Percentiles rank a stretch among this genome's conserved stretches.
Conservation (phyloP, 92 coral and sea anemone species). For the Anthopleura xanthogrammica region DNA sequence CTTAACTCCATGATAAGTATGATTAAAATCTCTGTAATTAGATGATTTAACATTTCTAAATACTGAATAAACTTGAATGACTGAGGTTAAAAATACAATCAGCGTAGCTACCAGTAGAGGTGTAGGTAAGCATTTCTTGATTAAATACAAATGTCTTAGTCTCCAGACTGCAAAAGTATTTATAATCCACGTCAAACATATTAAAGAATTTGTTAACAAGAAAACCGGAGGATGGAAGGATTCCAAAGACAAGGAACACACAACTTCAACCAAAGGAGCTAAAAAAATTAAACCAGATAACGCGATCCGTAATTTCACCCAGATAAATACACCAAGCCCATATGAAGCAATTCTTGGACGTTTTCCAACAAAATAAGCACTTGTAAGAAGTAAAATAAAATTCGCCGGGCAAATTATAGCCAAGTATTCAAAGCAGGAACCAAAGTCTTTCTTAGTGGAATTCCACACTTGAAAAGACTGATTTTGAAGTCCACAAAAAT, state of each 20-base stretch:
- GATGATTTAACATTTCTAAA: conserved; percentile 19
- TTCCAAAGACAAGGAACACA: conserved; percentile 38
- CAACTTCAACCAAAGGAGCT: conserved; percentile 51
- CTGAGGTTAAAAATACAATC: conserved; percentile 44
- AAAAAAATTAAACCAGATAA: conserved; percentile 41
- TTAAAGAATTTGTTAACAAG: conserved; percentile 46
- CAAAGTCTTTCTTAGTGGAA: conserved; percentile 49
- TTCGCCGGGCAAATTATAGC: conserved; percentile 73
- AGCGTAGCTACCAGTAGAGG: conserved; percentile 40
- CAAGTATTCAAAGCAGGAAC: conserved; percentile 70
- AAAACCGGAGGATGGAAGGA: conserved; percentile 56
- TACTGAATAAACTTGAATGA: conserved; percentile 58
- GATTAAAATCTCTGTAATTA: neutral
- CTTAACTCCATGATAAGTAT: conserved; percentile 38
- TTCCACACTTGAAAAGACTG: conserved; percentile 53
- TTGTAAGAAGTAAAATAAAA: conserved; percentile 56
- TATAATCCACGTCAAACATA: conserved; percentile 72
- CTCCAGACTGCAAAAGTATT: conserved; percentile 67
- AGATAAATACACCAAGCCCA: conserved; percentile 30
- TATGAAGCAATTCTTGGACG: conserved; percentile 26
- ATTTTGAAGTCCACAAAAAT: conserved; percentile 65
- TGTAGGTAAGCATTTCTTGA: conserved; percentile 48
- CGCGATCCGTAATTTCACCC: conserved; percentile 50
- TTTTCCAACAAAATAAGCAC: conserved; percentile 56
- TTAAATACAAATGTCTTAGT: conserved; percentile 45